phyloP scores from a whole-genome alignment of 1,140 invertebrate species.

The Dreissena rostriformis region DNA sequence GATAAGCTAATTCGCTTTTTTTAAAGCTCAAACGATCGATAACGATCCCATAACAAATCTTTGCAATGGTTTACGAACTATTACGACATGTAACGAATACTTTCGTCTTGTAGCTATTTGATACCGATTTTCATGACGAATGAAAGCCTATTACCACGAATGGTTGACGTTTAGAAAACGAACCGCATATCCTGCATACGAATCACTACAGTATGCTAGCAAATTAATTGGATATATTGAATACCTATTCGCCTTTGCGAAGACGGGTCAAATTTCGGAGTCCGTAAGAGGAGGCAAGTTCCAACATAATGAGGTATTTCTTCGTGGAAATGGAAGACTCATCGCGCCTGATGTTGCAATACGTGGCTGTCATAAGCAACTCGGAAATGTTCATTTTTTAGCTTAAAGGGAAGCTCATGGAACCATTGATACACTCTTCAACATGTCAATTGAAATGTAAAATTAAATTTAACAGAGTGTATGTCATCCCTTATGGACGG shows the following conservation, averaged over 20 bases:
- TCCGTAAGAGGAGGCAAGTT: background rate
- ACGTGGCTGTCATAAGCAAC: background rate
- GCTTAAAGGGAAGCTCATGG: background rate
- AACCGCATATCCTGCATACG: slow-evolving; percentile 6
- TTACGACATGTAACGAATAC: slow-evolving; percentile 5
- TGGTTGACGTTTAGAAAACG: slow-evolving; percentile 16
- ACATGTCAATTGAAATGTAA: background rate
- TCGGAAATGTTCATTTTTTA: background rate
- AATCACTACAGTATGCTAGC: slow-evolving; percentile 1
- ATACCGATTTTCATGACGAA: background rate
- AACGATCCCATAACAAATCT: background rate
- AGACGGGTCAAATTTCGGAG: background rate
- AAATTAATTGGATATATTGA: background rate
- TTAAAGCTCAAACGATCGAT: background rate
- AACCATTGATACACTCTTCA: background rate
- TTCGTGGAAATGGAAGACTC: background rate
- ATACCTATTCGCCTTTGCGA: background rate
- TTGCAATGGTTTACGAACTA: slow-evolving; percentile 12
- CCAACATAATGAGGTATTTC: background rate
- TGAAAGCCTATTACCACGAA: slow-evolving; percentile 2
- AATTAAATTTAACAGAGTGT: too few relatives aligned
- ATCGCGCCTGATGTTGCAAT: background rate
- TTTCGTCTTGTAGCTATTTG: slow-evolving; percentile 7
- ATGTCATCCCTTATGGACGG: background rate
- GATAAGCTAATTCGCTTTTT: slow-evolving; percentile 19